Evolutionary conservation across 2,797 vertebrate species (phyloP).

Genomic region (Graptemys geographica): DNA sequence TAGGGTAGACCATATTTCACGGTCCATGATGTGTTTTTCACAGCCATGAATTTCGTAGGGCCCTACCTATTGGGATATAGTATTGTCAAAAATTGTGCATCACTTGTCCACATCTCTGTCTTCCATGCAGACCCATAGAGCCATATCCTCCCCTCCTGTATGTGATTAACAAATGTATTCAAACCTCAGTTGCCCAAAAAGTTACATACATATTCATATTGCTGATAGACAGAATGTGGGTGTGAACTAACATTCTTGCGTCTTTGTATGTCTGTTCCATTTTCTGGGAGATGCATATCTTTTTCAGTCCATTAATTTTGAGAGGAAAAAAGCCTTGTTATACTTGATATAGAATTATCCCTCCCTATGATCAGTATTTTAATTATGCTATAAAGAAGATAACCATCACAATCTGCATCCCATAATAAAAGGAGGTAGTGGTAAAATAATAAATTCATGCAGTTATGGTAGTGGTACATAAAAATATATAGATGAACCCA

Average conservation of each 20-base stretch:
- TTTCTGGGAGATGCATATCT: background rate
- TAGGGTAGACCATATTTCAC: too few species aligned
- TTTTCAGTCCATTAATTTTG: background rate
- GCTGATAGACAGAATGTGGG: background rate
- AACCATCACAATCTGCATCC: background rate
- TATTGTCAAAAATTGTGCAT: background rate
- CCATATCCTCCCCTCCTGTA: too few species aligned
- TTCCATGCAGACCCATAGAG: background rate
- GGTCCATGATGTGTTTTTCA: too few species aligned
- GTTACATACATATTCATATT: background rate
- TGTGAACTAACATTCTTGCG: background rate
- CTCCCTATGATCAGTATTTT: background rate
- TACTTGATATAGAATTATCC: background rate
- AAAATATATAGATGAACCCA: background rate
- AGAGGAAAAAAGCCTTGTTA: background rate
- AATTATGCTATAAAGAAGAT: background rate
- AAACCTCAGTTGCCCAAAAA: background rate
- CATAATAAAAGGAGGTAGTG: background rate
- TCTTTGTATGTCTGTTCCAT: background rate
- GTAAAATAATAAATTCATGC: background rate
- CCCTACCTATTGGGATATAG: background rate
- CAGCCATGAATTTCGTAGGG: too few species aligned
- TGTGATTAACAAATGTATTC: background rate
- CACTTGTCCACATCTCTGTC: background rate
- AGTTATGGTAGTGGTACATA: background rate